Evolutionary conservation across 2,113 vertebrate genomes (phyloP).

Genomic region (Drymodes brunneopygia): DNA sequence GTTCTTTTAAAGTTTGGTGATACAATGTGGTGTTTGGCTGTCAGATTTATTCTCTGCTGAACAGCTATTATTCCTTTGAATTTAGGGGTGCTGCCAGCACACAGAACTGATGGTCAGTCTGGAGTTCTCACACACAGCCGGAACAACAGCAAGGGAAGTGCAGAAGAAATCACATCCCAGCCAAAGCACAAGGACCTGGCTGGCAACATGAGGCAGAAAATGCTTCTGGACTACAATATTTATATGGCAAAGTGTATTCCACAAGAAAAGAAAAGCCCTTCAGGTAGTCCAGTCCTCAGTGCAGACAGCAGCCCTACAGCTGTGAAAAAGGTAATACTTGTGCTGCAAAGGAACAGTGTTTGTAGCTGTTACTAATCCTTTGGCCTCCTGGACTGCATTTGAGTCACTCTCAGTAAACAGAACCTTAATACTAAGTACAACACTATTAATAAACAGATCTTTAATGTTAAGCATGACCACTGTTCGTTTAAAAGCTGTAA

Average conservation of each 20-base stretch:
- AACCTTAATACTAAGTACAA: not conserved
- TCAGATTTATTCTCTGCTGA: not conserved
- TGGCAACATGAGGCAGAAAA: constrained; percentile 78
- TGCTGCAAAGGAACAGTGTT: not conserved
- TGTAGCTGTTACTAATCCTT: not conserved
- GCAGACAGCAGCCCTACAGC: constrained; percentile 88
- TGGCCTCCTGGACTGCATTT: not conserved
- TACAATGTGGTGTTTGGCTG: not conserved
- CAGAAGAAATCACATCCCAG: constrained; percentile 81
- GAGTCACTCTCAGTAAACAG: not conserved
- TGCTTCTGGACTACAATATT: constrained; percentile 88
- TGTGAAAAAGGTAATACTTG: constrained; percentile 83
- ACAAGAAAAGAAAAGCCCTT: constrained; percentile 75
- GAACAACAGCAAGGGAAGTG: constrained; percentile 89
- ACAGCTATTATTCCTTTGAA: not conserved
- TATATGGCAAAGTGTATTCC: constrained; percentile 94
- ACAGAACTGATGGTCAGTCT: constrained; percentile 75
- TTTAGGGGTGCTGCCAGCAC: constrained; percentile 78
- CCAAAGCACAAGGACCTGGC: constrained; percentile 80
- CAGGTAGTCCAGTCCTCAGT: constrained; percentile 80
- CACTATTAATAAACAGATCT: not conserved
- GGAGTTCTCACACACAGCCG: constrained; percentile 82
- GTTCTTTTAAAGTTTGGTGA: not conserved
- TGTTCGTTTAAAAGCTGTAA: not conserved
- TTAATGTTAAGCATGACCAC: not conserved